Conservation (phyloP, 2,113 vertebrate genomes). For the Brachypteracias leptosomus region DNA sequence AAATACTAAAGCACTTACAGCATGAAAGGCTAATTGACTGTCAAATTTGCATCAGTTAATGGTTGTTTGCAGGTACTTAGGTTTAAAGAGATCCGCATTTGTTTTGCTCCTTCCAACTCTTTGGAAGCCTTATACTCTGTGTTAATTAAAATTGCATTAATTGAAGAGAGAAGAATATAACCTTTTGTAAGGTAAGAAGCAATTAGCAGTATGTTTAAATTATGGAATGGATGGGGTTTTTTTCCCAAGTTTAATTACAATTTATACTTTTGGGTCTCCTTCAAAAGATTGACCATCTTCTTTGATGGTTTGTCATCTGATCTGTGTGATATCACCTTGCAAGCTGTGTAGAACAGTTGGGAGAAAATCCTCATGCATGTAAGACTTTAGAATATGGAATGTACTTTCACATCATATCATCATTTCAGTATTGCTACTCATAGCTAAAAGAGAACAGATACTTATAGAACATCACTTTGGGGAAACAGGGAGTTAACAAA, state of each 20-base stretch:
- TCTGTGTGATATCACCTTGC: background rate
- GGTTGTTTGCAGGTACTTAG: slow-evolving; percentile 36
- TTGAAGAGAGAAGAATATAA: background rate
- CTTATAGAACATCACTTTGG: background rate
- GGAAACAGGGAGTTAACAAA: background rate
- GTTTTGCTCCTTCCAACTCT: background rate
- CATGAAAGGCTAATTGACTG: background rate
- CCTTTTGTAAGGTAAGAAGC: background rate
- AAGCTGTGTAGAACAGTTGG: background rate
- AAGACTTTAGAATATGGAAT: background rate
- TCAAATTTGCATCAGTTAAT: slow-evolving; percentile 32
- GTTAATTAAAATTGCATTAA: background rate
- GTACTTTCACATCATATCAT: background rate
- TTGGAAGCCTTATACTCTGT: background rate
- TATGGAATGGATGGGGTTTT: background rate
- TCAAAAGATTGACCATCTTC: background rate
- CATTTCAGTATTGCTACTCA: background rate
- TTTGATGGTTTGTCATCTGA: background rate
- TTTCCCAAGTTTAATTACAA: background rate
- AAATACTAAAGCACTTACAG: slow-evolving; percentile 2
- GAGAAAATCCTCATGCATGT: background rate
- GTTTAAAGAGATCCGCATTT: background rate
- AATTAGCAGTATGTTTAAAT: background rate
- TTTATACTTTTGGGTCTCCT: background rate
- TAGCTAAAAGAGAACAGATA: background rate